Percentiles rank a stretch among this genome's conserved stretches.
phyloP scores from a whole-genome alignment of 2,888 invertebrate genomes.

The Cantharis flavilabris region DNA sequence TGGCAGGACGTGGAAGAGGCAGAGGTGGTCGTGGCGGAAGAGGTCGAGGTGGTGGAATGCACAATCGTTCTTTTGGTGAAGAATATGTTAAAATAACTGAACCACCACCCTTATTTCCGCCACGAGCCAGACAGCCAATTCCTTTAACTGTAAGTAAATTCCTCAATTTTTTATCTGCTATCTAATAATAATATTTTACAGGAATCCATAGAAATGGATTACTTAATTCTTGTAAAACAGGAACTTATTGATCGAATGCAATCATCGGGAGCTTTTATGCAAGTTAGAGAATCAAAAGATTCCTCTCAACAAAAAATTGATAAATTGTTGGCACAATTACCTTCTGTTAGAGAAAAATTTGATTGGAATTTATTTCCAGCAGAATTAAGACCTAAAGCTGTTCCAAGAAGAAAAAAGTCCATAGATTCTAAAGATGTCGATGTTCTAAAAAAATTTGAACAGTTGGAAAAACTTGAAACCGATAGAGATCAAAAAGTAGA shows the following conservation, averaged over 20 bases:
- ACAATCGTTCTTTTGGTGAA: conserved; percentile 62
- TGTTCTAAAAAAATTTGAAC: conserved; percentile 18
- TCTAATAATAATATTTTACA: background rate
- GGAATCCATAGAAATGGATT: conserved; percentile 62
- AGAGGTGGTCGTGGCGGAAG: conserved; percentile 55
- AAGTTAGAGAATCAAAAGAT: conserved; percentile 55
- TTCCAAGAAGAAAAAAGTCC: conserved; percentile 48
- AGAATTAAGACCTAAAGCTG: conserved; percentile 63
- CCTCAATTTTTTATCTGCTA: background rate
- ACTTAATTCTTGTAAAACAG: conserved; percentile 72
- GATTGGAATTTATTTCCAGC: conserved; percentile 67
- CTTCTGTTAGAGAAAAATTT: conserved; percentile 55
- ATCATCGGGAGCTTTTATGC: conserved; percentile 67
- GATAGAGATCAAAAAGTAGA: conserved; percentile 58
- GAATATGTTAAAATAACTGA: conserved; percentile 56
- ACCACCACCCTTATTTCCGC: conserved; percentile 52
- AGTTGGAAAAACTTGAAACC: conserved; percentile 70
- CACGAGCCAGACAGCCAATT: conserved; percentile 49
- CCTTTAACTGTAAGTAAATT: conserved; percentile 44
- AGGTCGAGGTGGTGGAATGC: conserved; percentile 59
- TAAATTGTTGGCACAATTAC: conserved; percentile 59
- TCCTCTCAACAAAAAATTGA: conserved; percentile 64
- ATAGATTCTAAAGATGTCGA: conserved; percentile 42
- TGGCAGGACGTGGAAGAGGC: conserved; percentile 59
- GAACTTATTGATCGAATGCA: conserved; percentile 73